These are phyloP conservation scores for Myotis lucifugus DNA, from an alignment of 2,113 vertebrate genomes.

Conservation along the genomic window DNA sequence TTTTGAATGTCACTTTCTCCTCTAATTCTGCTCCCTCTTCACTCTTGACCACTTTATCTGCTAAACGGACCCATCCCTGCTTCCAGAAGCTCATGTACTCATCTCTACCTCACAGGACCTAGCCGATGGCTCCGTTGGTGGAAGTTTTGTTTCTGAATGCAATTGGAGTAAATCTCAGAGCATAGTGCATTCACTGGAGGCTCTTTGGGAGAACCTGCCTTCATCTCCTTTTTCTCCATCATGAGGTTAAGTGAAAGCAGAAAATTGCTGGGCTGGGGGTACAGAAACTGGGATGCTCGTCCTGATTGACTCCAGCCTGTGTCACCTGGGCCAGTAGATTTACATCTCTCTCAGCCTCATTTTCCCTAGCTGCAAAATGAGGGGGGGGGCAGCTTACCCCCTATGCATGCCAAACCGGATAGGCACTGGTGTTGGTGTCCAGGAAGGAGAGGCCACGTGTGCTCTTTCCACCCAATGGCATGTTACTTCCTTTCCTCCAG, in stretches of 20 bases:
- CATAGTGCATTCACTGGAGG: neutral
- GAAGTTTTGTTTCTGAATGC: neutral
- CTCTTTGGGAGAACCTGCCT: neutral
- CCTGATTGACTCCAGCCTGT: fast-evolving
- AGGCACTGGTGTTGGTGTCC: neutral
- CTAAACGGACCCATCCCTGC: neutral
- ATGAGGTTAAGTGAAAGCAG: neutral
- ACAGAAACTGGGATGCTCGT: neutral
- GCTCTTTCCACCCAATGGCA: fast-evolving
- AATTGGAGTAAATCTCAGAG: neutral
- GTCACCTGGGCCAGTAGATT: neutral
- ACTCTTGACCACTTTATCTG: neutral
- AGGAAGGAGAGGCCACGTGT: neutral
- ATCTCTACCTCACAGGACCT: neutral
- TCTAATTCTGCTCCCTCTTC: neutral
- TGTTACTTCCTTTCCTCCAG: neutral
- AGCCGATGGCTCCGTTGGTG: neutral
- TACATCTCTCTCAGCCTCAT: neutral
- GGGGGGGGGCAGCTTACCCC: no score
- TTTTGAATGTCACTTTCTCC: neutral
- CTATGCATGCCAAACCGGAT: fast-evolving
- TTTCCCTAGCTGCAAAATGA: neutral
- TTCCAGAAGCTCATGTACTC: neutral
- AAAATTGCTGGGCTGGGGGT: neutral
- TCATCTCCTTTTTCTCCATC: neutral